Conservation (phyloP, 2,888 invertebrate species). For the Caenorhabditis angaria region DNA sequence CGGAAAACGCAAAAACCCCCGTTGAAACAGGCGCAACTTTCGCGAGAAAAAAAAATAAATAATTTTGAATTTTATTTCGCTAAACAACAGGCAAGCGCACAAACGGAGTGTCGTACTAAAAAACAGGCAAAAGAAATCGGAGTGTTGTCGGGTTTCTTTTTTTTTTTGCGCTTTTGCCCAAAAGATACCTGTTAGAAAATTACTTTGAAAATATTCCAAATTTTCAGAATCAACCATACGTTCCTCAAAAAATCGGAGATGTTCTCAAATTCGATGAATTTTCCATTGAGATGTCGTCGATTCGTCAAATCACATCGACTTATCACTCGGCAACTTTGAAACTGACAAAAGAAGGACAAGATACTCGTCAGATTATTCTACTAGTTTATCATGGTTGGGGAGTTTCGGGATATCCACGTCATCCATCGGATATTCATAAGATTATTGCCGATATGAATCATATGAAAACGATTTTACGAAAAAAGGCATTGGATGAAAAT, state of each 20-base stretch:
- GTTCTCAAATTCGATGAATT: conserved; percentile 22
- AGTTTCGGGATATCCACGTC: conserved; percentile 41
- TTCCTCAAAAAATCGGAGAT: conserved; percentile 27
- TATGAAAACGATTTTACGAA: conserved; percentile 44
- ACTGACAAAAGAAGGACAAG: conserved; percentile 13
- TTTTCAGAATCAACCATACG: conserved; percentile 21
- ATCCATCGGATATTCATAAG: conserved; percentile 53
- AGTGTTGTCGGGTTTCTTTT: not conserved
- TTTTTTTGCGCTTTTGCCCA: too few species aligned
- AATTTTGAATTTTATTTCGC: too few species aligned
- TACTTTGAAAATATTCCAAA: too few species aligned
- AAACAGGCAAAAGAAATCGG: not conserved
- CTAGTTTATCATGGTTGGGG: conserved; percentile 29
- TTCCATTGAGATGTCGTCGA: conserved; percentile 18
- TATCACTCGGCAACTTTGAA: conserved; percentile 27
- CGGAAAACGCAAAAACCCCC: too few species aligned
- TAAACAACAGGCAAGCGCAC: too few species aligned
- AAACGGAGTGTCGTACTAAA: too few species aligned
- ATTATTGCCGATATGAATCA: conserved; percentile 57
- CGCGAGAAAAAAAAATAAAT: too few species aligned
- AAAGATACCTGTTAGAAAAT: too few species aligned
- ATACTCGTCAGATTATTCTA: conserved; percentile 9
- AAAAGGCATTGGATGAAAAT: conserved; percentile 32
- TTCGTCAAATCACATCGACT: conserved; percentile 15
- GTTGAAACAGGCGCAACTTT: too few species aligned